Evolutionary conservation across 2,113 vertebrate species (phyloP).

Genomic region (Sceloporus tristichus): DNA sequence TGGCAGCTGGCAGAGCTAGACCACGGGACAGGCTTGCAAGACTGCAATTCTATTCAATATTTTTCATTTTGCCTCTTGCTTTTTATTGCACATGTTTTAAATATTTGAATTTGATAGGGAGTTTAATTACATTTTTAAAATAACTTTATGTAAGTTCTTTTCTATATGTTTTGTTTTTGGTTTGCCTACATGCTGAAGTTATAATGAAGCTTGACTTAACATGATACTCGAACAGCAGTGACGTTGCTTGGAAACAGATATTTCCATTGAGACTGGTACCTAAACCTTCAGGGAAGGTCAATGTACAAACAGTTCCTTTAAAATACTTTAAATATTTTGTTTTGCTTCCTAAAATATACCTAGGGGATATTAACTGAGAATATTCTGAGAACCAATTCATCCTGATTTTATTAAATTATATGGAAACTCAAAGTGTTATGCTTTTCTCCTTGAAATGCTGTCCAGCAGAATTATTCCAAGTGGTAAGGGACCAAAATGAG

Average conservation of each 20-base stretch:
- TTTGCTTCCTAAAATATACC: not conserved
- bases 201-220: not conserved
- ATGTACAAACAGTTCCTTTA: not conserved
- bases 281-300: not conserved
- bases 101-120: too few species aligned
- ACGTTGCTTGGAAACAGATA: not conserved
- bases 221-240: not conserved
- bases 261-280: not conserved
- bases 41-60: not conserved
- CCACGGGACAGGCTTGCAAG: not conserved
- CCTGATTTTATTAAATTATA: not conserved
- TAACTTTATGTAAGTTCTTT: too few species aligned
- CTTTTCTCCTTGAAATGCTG: too few species aligned
- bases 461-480: too few species aligned
- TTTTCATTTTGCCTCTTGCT: too few species aligned
- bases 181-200: not conserved
- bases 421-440: too few species aligned
- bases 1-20: not conserved
- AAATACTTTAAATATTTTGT: not conserved
- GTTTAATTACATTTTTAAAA: too few species aligned
- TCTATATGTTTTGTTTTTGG: too few species aligned
- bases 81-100: too few species aligned
- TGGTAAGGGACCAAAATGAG: too few species aligned
- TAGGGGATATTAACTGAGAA: not conserved
- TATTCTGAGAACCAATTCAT: not conserved